Conservation (phyloP, 2,113 vertebrate species). For the Sisor rabdophorus region DNA sequence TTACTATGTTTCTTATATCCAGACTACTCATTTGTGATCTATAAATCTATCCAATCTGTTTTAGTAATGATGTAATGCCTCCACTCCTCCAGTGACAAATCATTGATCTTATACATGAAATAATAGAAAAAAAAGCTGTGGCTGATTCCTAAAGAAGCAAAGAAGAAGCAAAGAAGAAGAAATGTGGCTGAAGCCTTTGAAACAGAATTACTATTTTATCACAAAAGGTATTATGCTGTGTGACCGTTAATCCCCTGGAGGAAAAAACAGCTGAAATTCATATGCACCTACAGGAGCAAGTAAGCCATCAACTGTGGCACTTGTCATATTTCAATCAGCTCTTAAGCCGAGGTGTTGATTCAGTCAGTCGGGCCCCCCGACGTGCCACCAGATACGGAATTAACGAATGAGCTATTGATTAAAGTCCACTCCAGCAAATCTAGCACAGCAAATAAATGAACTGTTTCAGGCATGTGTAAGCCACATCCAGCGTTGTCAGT, state of each 20-base stretch:
- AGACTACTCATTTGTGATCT: conserved; percentile 10
- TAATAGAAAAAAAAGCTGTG: conserved; percentile 23
- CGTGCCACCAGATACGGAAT: conserved; percentile 73
- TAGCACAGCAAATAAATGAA: conserved; percentile 89
- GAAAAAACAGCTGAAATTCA: conserved; percentile 63
- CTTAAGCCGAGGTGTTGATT: conserved; percentile 63
- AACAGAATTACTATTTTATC: conserved; percentile 43
- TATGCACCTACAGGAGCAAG: conserved; percentile 53
- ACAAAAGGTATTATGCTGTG: conserved; percentile 52
- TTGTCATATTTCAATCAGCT: conserved; percentile 81
- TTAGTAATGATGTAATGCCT: conserved; percentile 25
- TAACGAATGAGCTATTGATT: conserved; percentile 95
- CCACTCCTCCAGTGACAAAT: conserved; percentile 20
- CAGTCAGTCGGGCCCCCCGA: conserved; percentile 60
- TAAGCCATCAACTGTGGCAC: conserved; percentile 61
- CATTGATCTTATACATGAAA: conserved; percentile 38
- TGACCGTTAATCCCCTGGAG: conserved; percentile 52
- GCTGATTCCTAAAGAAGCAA: background rate
- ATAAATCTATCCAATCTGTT: conserved; percentile 16
- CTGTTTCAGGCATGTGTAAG: conserved; percentile 82
- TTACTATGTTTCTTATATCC: background rate
- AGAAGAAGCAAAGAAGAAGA: background rate
- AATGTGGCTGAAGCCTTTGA: background rate
- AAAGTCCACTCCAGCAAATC: conserved; percentile 89
- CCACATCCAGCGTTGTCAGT: conserved; percentile 78